Conservation (phyloP, 2,888 invertebrate species). For the Eustalomyia histrio region DNA sequence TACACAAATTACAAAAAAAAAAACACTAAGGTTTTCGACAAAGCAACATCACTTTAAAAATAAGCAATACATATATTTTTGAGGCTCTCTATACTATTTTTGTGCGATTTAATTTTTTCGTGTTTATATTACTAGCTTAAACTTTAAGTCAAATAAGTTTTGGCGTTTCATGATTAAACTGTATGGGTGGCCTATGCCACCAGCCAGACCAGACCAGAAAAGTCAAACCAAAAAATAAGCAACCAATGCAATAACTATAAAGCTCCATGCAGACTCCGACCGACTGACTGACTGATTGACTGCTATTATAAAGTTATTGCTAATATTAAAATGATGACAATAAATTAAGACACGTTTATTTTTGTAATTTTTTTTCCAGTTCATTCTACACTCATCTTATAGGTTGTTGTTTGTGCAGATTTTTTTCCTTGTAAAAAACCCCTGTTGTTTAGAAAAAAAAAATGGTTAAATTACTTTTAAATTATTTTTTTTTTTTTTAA, state of each 20-base stretch:
- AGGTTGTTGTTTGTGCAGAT: background rate
- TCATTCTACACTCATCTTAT: slow-evolving; percentile 4
- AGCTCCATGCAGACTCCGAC: background rate
- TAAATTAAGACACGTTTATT: slow-evolving; percentile 65
- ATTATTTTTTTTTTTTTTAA: slow-evolving; percentile 7
- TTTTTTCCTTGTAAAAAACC: background rate
- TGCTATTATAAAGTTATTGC: slow-evolving; percentile 67
- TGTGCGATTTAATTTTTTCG: slow-evolving; percentile 34
- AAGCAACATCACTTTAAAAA: slow-evolving; percentile 21
- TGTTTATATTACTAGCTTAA: slow-evolving; percentile 31
- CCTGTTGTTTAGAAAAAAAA: slow-evolving; percentile 49
- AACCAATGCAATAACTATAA: background rate
- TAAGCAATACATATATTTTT: background rate
- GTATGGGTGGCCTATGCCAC: slow-evolving; percentile 68
- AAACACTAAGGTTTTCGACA: slow-evolving; percentile 38
- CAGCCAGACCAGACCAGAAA: slow-evolving; percentile 12
- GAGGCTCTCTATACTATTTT: slow-evolving; percentile 20
- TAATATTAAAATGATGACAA: slow-evolving; percentile 69
- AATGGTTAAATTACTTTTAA: slow-evolving; percentile 47
- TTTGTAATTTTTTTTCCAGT: slow-evolving; percentile 4
- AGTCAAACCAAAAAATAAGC: no score
- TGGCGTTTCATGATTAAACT: slow-evolving; percentile 65
- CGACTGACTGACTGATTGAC: slow-evolving; percentile 60
- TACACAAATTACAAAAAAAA: slow-evolving; percentile 10
- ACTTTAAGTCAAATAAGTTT: slow-evolving; percentile 58